Base-by-base conservation (phyloP, 2,888 invertebrate species). In the Allophyes oxyacanthae region DNA sequence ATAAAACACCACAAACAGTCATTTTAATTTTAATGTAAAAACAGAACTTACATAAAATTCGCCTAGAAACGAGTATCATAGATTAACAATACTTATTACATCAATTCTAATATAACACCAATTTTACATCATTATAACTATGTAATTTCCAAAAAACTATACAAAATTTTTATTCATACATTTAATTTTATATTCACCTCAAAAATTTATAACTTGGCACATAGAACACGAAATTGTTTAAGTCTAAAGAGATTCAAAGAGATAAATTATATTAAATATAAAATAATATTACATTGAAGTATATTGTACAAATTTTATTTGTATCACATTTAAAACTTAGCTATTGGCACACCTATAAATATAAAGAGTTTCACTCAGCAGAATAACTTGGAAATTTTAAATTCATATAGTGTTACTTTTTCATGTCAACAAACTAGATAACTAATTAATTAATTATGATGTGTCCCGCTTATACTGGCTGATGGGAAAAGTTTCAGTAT, bases 21-120 rank as follows among this genome's bases (percentile, higher is more conserved):
- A 89, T 81, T 86, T 82, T 87, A 83, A 86, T 87, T 92, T 91
- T 89, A 88, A 83, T 91, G 86, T 91, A 92, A 89, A 92, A 91
- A 90, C 91, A 88, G 79, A 91, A 90, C 79, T 86, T 90, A 89
- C 85, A 86, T 79, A 85, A 83, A 83, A 77, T 69, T 82, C 79
- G 78, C 75, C 84, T 86, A 84, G 80, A 83, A 81, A 80, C 79
- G 80, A 84, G 74, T 85, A 79, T 84, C 78, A 81, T 79, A 85
- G 85, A 86, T 84, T 88, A 91, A 92, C 90, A 91, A 87, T 87
- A 86, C 70, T 76, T 79, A 77, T 78, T 85, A 89, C 87, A 89
- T 79, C 83, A 83, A 87, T 82, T 82, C 82, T 86, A 87, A 79
- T 73, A 72, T 82, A 79, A 81, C 80, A 81, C 65, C 75, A 78